Evolutionary conservation across 1,140 invertebrate genomes (phyloP), one percentile per base, ranked within the genome.

Genomic region (Psilanteris sp.): DNA sequence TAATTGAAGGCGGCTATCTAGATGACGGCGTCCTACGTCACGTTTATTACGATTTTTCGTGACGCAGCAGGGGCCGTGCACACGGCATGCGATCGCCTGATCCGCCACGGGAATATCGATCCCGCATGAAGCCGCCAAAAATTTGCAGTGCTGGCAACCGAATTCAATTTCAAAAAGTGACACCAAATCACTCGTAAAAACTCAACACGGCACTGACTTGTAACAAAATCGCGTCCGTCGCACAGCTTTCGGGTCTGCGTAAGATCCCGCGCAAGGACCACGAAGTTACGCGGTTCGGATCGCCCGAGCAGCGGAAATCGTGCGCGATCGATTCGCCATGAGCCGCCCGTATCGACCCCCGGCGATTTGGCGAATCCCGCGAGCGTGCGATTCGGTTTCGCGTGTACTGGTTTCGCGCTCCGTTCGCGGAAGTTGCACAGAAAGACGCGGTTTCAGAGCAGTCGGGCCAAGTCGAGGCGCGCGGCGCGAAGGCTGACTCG

Each of bases 401-500:
- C n/a, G n/a, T n/a, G n/a, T n/a, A n/a, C n/a, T n/a, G n/a, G n/a
- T n/a, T n/a, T n/a, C n/a, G n/a, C n/a, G n/a, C n/a, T n/a, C n/a
- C n/a, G n/a, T n/a, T n/a, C n/a, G n/a, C n/a, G n/a, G n/a, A n/a
- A n/a, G n/a, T n/a, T n/a, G n/a, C 18, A 6, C 18, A 20, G 18
- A 6, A 20, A 6, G 6, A 20, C 18, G 6, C 18, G 18, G 18
- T 20, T 20, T 20, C 24, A 1, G 24, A 39, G 2, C 3, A 18
- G 16, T 10, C 3, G 2, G 16, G n/a, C 18, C 3, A 4, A 39
- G 9, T 15, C 5, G 15, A 3, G 29, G 26, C 1, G 18, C 46
- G 31, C 46, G 34, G 6, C 37, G 13, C 41, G 71, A 74, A 78
- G 75, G 83, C 82, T 82, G 81, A 77, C 84, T 83, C 87, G 84